Base-by-base conservation (phyloP, 2,888 invertebrate genomes). In the Eugnorisma glareosa region DNA sequence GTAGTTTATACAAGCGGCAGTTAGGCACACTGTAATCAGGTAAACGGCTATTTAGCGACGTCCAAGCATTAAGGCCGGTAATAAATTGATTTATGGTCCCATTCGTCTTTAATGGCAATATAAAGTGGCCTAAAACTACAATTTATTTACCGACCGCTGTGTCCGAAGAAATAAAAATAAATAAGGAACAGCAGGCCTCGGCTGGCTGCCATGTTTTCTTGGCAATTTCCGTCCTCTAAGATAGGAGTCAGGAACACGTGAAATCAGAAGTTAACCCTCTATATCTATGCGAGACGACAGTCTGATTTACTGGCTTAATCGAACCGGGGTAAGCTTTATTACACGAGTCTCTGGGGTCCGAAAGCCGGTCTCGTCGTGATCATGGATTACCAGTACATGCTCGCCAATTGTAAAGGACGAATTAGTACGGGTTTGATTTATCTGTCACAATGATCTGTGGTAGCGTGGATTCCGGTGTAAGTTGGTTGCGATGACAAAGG, bases 271-370 rank as follows among this genome's bases (percentile, higher is more conserved):
- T 94, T 93, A 94, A 94, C 93, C 92, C 91, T 89, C 93, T 93
- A 93, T 94, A 94, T 95, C 93, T 94, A 93, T 91, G 91, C 90
- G 90, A 94, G 92, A 90, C 92, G 93, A 93, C 94, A 93, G 92
- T 89, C 93, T 94, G 95, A 94, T 95, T 95, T 94, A 94, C 93
- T 92, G 91, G 90, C 91, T 93, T 94, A 94, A 95, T 94, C 94
- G 95, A 93, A 94, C 90, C 86, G 85, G 89, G 89, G 90, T 88
- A 88, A 91, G 91, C 92, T 93, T 93, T 94, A 94, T 94, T 93
- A 92, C 90, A 83, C 85, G 88, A 86, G 89, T 89, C 92, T 89
- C 87, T 85, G 86, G 90, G 91, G 90, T 88, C 86, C 86, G 84
- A 86, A 91, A 92, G 90, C 89, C 90, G 89, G 84, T 86, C 87